These are phyloP conservation scores for Ploceus nigricollis DNA, from an alignment of 2,113 vertebrate species.

Conservation along the genomic window DNA sequence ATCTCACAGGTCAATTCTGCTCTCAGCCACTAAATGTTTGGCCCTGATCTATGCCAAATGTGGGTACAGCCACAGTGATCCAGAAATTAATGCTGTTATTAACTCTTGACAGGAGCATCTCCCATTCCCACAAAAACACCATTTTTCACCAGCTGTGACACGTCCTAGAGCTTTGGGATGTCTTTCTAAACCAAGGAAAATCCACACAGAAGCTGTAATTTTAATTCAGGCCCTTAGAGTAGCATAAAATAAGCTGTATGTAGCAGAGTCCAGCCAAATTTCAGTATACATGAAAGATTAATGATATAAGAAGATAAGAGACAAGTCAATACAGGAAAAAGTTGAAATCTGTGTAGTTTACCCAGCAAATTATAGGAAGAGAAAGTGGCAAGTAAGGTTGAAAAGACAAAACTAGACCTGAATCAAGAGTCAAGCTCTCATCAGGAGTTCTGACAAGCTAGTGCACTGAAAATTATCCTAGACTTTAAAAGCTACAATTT, in stretches of 20 bases:
- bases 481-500: background rate
- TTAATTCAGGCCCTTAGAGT: background rate
- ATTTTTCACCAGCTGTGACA: background rate
- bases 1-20: background rate
- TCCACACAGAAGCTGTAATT: background rate
- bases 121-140: background rate
- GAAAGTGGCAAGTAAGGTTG: background rate
- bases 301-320: background rate
- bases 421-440: fast-evolving
- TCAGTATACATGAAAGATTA: background rate
- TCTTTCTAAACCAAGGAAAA: background rate
- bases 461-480: background rate
- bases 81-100: background rate
- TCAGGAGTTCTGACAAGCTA: background rate
- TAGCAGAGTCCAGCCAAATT: background rate
- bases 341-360: background rate
- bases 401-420: background rate
- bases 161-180: background rate
- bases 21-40: background rate
- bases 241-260: background rate
- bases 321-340: background rate
- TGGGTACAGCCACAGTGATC: background rate
- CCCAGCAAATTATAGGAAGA: background rate
- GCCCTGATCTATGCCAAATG: background rate
- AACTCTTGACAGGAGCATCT: background rate